phyloP scores from a whole-genome alignment of 2,888 invertebrate genomes.

The Conus canariensis region DNA sequence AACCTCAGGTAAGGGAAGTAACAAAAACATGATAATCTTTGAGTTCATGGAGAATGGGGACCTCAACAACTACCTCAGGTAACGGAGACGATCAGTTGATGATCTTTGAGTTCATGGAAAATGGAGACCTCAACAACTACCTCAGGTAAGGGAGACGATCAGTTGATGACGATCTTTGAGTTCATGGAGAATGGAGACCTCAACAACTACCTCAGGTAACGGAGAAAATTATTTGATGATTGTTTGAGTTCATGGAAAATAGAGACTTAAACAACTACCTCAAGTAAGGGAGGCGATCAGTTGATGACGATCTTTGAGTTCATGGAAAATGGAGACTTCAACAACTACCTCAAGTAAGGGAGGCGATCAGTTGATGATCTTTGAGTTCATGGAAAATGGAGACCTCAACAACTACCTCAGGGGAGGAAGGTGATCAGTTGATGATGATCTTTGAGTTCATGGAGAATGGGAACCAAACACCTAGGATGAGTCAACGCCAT shows the following conservation, averaged over 20 bases:
- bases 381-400: constrained; percentile 63
- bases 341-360: constrained; percentile 53
- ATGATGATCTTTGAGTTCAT: too few species aligned
- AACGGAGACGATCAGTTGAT: constrained; percentile 73
- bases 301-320: constrained; percentile 66
- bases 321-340: not conserved
- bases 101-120: constrained; percentile 78
- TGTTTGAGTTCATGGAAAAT: not conserved
- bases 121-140: constrained; percentile 77
- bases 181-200: constrained; percentile 78
- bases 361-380: constrained; percentile 69
- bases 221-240: too few species aligned
- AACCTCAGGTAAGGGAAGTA: constrained; percentile 53
- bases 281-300: constrained; percentile 63
- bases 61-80: constrained; percentile 63
- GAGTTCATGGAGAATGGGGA: constrained; percentile 67
- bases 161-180: constrained; percentile 77
- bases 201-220: constrained; percentile 73
- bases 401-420: constrained; percentile 43
- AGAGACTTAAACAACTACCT: not conserved
- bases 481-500: too few species aligned
- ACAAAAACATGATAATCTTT: constrained; percentile 52
- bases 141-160: constrained; percentile 70
- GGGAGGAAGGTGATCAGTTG: too few species aligned
- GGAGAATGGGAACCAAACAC: constrained; percentile 66